Percentiles rank a stretch among this genome's conserved stretches.
phyloP scores from a whole-genome alignment of 2,888 invertebrate species.

The Steinernema hermaphroditum region DNA sequence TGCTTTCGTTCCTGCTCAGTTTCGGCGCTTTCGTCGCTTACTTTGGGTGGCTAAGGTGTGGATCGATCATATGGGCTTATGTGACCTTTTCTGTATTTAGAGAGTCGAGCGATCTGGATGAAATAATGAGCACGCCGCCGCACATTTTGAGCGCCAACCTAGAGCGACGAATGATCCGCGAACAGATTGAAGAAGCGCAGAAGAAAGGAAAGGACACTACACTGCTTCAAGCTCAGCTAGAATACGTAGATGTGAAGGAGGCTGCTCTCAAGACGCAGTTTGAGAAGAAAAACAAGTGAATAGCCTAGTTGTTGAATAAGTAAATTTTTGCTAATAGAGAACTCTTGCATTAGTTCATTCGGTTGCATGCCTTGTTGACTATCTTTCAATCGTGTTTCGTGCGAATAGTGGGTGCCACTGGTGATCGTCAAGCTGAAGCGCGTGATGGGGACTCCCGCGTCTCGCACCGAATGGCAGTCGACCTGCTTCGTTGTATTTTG shows the following conservation, averaged over 20 bases:
- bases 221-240: conserved; percentile 56
- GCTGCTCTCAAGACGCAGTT: conserved; percentile 57
- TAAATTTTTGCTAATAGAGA: background rate
- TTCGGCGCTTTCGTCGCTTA: conserved; percentile 50
- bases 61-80: too few species aligned
- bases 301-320: background rate
- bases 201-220: conserved; percentile 49
- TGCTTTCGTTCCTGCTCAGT: conserved; percentile 50
- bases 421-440: background rate
- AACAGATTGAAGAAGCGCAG: conserved; percentile 54
- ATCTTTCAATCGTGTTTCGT: too few species aligned
- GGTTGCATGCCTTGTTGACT: too few species aligned
- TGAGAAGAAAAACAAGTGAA: conserved; percentile 38
- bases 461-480: conserved; percentile 21
- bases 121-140: conserved; percentile 54
- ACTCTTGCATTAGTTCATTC: too few species aligned
- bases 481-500: too few species aligned
- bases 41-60: conserved; percentile 54
- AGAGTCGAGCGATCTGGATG: conserved; percentile 59
- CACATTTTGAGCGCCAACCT: conserved; percentile 56
- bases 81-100: too few species aligned
- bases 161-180: conserved; percentile 55
- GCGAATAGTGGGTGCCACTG: too few species aligned
- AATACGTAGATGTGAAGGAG: conserved; percentile 62
- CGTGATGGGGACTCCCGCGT: conserved; percentile 1